phyloP scores from a whole-genome alignment of 2,888 invertebrate species.

The Cenopis cana region DNA sequence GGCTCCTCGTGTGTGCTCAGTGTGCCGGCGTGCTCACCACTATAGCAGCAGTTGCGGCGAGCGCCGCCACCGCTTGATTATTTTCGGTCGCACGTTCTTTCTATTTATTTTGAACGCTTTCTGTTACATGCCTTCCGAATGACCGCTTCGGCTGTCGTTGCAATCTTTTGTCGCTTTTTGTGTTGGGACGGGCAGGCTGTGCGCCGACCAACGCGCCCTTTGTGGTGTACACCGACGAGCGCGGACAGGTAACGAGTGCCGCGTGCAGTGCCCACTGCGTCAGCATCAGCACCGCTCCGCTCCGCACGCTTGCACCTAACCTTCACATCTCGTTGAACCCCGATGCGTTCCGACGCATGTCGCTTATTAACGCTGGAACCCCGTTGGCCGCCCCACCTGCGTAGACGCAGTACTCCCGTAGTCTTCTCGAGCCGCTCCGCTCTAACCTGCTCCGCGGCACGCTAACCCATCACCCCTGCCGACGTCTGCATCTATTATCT shows the following conservation, averaged over 20 bases:
- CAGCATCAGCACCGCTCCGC: slow-evolving; percentile 44
- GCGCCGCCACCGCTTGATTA: slow-evolving; percentile 69
- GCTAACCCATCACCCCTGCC: slow-evolving; percentile 66
- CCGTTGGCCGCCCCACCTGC: slow-evolving; percentile 35
- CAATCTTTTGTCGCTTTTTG: slow-evolving; percentile 82
- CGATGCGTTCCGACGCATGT: slow-evolving; percentile 53
- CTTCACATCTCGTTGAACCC: slow-evolving; percentile 22
- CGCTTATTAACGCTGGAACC: slow-evolving; percentile 58
- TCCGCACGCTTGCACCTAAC: slow-evolving; percentile 42
- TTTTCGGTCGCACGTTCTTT: slow-evolving; percentile 77
- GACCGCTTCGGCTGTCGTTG: slow-evolving; percentile 83
- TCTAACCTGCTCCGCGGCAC: slow-evolving; percentile 32
- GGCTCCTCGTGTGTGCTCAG: slow-evolving; percentile 80
- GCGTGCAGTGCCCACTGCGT: slow-evolving; percentile 57
- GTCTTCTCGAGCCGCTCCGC: slow-evolving; percentile 21
- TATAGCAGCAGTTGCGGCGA: slow-evolving; percentile 69
- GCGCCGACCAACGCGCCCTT: slow-evolving; percentile 96
- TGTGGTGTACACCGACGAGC: slow-evolving; percentile 98
- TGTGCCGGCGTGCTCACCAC: slow-evolving; percentile 78
- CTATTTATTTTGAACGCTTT: slow-evolving; percentile 83
- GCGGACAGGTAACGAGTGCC: slow-evolving; percentile 94
- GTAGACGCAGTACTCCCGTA: slow-evolving; percentile 30
- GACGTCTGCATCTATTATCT: slow-evolving; percentile 50
- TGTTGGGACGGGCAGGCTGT: slow-evolving; percentile 84
- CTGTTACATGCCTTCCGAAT: slow-evolving; percentile 85